Evolutionary conservation across 2,797 vertebrate species (phyloP), one percentile per base, ranked within the genome.

Genomic region (Silurus lanzhouensis): DNA sequence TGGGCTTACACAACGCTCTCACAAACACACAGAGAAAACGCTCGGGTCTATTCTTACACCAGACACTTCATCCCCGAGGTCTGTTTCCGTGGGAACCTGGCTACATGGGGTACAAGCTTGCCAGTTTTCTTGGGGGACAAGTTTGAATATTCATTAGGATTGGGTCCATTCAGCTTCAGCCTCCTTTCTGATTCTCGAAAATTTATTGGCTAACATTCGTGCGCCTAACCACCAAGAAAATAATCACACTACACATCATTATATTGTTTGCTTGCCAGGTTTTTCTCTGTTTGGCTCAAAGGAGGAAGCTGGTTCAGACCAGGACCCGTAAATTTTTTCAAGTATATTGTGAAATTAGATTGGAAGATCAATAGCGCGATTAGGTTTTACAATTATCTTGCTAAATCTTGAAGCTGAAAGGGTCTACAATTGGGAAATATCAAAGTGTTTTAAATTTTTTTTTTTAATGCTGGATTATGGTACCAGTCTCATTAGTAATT

Each of bases 11-110:
- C 25, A 80, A 80, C 77, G 58, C 72, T 55, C 64, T 5, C 68
- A 17, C 72, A 27, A 52, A 31, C 48, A 17, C 3, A 4, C 58
- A 76, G 12, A 84, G 83, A 64, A 87, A 82, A 85, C 81, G 74
- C 22, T 72, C 12, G 27, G 66, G 63, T 81, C 77, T 87, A 84
- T 88, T 87, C 81, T 85, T 84, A 66, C 61, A 70, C 48, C 31
- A 86, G 27, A 66, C n/a, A 55, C 70, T 66, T 82, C 20, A 19
- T 44, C 83, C 67, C 58, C 22, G 76, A 89, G 74, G 55, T 81
- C 52, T 72, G 81, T 88, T 87, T 84, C 84, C 57, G 58, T 88
- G 89, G 87, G 85, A 88, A 89, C 79, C 76, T 74, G 17, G 75
- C 64, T 79, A 19, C 13, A 76, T 46, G 48, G 61, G 31, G 17